phyloP scores from a whole-genome alignment of 30 jellyfish, hydroid and myxozoan genomes.

The Hydractinia symbiolongicarpus region DNA sequence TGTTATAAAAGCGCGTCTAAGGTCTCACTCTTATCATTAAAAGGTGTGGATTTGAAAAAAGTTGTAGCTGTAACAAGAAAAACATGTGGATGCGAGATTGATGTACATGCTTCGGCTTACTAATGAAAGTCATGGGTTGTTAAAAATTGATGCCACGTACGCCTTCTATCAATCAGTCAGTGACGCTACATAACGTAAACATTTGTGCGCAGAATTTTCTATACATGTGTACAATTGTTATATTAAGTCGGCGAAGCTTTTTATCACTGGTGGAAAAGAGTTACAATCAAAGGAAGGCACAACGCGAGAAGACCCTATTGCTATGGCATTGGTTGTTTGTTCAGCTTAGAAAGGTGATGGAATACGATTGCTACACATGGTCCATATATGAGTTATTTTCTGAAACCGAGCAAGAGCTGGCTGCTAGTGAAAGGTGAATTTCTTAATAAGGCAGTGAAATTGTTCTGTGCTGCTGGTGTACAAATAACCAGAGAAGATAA shows the following conservation, averaged over 20 bases:
- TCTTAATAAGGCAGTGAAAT: not conserved
- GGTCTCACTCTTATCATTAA: too few species aligned
- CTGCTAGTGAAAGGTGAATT: not conserved
- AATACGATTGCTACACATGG: too few species aligned
- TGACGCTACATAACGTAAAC: not conserved
- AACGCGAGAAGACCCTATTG: not conserved
- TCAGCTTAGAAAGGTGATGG: too few species aligned
- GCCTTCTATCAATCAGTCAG: not conserved
- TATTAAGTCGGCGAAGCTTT: not conserved
- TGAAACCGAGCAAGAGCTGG: not conserved
- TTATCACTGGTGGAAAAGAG: conserved; percentile 1
- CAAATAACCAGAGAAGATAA: not conserved
- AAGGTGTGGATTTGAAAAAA: too few species aligned
- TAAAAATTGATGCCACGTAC: not conserved
- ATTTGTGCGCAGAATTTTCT: not conserved
- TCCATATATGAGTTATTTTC: too few species aligned
- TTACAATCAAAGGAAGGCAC: not conserved
- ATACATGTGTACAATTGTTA: not conserved
- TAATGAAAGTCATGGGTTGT: not conserved
- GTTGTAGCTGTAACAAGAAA: not conserved
- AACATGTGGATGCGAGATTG: not conserved
- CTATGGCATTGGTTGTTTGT: too few species aligned
- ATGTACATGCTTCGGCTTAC: not conserved
- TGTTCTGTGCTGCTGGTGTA: not conserved
- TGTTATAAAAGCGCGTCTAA: too few species aligned